phyloP scores from a whole-genome alignment of 2,797 vertebrate genomes.

The Paramormyrops hopkinsi region DNA sequence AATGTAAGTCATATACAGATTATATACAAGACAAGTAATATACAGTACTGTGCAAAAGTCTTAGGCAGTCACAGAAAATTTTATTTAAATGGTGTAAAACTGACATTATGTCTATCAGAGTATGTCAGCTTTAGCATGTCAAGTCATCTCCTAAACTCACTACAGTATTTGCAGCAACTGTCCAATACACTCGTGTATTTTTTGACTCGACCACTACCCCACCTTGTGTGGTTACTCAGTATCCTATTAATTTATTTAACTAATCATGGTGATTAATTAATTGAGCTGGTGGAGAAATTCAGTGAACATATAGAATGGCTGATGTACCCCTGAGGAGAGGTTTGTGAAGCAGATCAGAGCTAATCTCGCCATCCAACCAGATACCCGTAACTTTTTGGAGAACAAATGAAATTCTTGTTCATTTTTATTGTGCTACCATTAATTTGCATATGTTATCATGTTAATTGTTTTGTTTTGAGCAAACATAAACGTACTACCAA shows the following conservation, averaged over 20 bases:
- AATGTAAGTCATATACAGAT: background rate
- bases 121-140: background rate
- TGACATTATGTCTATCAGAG: background rate
- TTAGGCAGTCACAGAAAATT: background rate
- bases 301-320: background rate
- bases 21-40: background rate
- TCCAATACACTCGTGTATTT: background rate
- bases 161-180: background rate
- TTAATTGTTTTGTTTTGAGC: background rate
- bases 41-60: background rate
- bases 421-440: background rate
- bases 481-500: background rate
- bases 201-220: background rate
- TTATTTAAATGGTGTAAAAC: background rate
- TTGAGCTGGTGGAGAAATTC: background rate
- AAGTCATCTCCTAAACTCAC: background rate
- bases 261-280: background rate
- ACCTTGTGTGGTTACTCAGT: background rate
- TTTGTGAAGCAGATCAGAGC: background rate
- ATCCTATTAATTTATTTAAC: background rate
- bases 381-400: background rate
- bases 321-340: background rate
- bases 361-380: background rate
- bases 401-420: background rate
- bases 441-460: background rate